Evolutionary conservation across 2,113 vertebrate genomes (phyloP).

Genomic region (Ammodytes dubius): DNA sequence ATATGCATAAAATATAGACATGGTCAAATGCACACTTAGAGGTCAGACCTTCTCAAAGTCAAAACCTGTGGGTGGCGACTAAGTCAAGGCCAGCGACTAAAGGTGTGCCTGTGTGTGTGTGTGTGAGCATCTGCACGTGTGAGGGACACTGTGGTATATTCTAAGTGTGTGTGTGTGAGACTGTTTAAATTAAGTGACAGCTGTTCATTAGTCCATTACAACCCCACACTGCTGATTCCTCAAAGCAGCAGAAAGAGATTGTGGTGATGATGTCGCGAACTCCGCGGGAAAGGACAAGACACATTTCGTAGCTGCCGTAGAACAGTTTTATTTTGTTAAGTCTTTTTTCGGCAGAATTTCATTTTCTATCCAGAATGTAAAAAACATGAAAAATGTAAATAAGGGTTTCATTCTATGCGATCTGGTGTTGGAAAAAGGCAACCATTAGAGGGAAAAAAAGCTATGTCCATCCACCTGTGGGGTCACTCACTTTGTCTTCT

Average conservation of each 20-base stretch:
- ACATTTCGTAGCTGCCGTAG: background rate
- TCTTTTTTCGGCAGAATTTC: background rate
- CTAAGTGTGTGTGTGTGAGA: conserved; percentile 62
- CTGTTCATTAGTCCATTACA: conserved; percentile 86
- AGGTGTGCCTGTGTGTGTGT: conserved; percentile 33
- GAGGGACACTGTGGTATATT: conserved; percentile 62
- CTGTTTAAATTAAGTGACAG: conserved; percentile 83
- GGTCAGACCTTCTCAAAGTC: conserved; percentile 74
- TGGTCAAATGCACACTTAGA: conserved; percentile 63
- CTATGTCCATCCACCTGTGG: too few relatives aligned
- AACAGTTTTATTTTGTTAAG: background rate
- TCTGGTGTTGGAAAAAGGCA: background rate
- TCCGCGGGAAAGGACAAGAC: conserved; percentile 38
- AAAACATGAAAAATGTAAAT: background rate
- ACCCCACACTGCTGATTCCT: conserved; percentile 81
- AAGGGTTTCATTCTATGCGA: background rate
- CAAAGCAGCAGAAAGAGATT: conserved; percentile 67
- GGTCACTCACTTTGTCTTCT: background rate
- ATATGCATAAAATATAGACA: conserved; percentile 39
- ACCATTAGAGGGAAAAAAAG: too few relatives aligned
- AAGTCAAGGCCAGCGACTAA: conserved; percentile 64
- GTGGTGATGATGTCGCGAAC: conserved; percentile 24
- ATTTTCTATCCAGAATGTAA: background rate
- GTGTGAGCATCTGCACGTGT: conserved; percentile 68
- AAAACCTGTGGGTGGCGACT: conserved; percentile 64